These are phyloP conservation scores for Drosophila lacteicornis DNA, from an alignment of 1,140 invertebrate genomes.

Conservation along the genomic window DNA sequence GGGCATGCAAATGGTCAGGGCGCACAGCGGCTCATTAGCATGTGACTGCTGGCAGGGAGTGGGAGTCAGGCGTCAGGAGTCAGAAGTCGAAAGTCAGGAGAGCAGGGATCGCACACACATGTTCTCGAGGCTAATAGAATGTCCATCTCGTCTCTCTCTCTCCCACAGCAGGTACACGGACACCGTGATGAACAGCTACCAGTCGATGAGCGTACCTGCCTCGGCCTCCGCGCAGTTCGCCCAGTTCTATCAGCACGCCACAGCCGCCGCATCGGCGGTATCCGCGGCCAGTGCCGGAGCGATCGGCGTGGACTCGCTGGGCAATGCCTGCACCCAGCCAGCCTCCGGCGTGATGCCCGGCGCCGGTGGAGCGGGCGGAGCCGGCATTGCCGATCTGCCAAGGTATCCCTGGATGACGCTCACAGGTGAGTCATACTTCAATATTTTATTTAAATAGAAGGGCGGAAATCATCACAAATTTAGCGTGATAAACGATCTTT, in stretches of 20 bases:
- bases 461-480: no score
- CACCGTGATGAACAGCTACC: conserved; percentile 85
- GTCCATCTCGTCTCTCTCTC: conserved; percentile 1
- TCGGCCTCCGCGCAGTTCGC: conserved; percentile 87
- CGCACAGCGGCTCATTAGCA: conserved; percentile 65
- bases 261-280: conserved; percentile 87
- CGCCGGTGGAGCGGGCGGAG: conserved; percentile 86
- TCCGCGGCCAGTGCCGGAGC: conserved; percentile 87
- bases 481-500: no score
- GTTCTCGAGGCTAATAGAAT: conserved; percentile 45
- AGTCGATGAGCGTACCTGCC: conserved; percentile 84
- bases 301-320: conserved; percentile 84
- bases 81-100: neutral
- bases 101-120: conserved; percentile 9
- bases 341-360: conserved; percentile 85
- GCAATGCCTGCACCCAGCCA: conserved; percentile 87
- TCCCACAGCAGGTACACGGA: conserved; percentile 80
- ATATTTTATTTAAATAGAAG: neutral
- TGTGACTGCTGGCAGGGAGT: conserved; percentile 34
- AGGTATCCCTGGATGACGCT: conserved; percentile 99
- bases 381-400: conserved; percentile 92
- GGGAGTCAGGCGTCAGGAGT: neutral
- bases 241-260: conserved; percentile 93
- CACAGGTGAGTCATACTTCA: conserved; percentile 89
- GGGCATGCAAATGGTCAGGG: conserved; percentile 21